phyloP scores from a whole-genome alignment of 2,797 vertebrate genomes.

The Cirrhinus mrigala region DNA sequence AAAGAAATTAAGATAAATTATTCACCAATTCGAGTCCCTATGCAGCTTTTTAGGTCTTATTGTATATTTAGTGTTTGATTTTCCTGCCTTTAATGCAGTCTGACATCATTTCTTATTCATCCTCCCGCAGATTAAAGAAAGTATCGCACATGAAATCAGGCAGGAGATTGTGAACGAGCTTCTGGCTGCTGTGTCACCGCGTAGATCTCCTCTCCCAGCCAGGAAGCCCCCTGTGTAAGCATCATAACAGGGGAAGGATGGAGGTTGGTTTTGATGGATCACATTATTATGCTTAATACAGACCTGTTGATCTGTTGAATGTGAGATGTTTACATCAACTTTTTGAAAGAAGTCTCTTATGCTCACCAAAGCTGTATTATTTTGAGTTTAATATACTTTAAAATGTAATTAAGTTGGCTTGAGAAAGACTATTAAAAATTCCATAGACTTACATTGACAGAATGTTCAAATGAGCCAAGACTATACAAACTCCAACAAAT shows the following conservation, averaged over 20 bases:
- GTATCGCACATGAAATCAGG: conserved; percentile 90
- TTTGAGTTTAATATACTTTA: background rate
- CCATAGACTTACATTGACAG: no score
- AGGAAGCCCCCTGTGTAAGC: conserved; percentile 59
- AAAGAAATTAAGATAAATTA: background rate
- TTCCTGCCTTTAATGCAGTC: background rate
- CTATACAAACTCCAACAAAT: no score
- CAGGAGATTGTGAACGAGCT: conserved; percentile 92
- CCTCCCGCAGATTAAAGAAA: conserved; percentile 88
- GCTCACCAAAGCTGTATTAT: background rate
- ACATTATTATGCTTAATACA: background rate
- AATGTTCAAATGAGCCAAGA: no score
- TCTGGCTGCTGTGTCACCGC: conserved; percentile 85
- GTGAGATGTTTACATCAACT: background rate
- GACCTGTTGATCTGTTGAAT: background rate
- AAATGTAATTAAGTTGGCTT: background rate
- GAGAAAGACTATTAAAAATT: no score
- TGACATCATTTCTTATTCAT: background rate
- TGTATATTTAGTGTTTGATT: background rate
- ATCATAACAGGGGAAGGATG: conserved; percentile 9
- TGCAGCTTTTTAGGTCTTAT: background rate
- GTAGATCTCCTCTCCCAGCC: conserved; percentile 67
- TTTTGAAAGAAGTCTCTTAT: background rate
- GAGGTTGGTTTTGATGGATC: conserved; percentile 34
- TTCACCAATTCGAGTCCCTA: background rate